Conservation (phyloP, 2,797 vertebrate species). For the Chelon labrosus region DNA sequence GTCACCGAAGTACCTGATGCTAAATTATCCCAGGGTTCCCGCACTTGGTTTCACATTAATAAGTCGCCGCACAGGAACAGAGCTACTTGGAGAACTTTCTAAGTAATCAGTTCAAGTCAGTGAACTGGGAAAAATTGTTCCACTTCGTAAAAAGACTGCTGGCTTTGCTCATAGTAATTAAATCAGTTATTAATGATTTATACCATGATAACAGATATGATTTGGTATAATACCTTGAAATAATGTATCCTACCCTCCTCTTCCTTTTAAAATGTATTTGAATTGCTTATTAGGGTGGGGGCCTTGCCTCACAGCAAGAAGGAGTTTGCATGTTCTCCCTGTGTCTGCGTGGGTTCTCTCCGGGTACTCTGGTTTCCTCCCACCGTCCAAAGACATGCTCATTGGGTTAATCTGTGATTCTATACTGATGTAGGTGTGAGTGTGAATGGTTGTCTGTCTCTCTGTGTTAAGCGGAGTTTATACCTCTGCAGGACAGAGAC, state of each 20-base stretch:
- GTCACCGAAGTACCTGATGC: slow-evolving; percentile 27
- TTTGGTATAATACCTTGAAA: neutral
- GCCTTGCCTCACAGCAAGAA: no score
- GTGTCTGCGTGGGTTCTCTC: no score
- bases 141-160: neutral
- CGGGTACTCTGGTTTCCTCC: no score
- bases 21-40: slow-evolving; percentile 27
- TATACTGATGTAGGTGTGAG: no score
- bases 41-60: slow-evolving; percentile 32
- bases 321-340: no score
- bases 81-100: slow-evolving; percentile 17
- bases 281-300: no score
- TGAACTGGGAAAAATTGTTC: neutral
- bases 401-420: no score
- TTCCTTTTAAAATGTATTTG: no score
- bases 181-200: slow-evolving; percentile 17
- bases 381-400: no score
- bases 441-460: no score
- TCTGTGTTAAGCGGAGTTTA: no score
- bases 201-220: slow-evolving; percentile 1
- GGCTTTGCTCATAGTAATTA: slow-evolving; percentile 1
- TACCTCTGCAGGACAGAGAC: no score
- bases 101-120: slow-evolving; percentile 13
- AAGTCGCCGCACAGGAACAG: slow-evolving; percentile 17
- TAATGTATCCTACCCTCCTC: neutral